These are phyloP conservation scores for Ellobius talpinus DNA, from an alignment of 2,113 vertebrate genomes.

Conservation along the genomic window DNA sequence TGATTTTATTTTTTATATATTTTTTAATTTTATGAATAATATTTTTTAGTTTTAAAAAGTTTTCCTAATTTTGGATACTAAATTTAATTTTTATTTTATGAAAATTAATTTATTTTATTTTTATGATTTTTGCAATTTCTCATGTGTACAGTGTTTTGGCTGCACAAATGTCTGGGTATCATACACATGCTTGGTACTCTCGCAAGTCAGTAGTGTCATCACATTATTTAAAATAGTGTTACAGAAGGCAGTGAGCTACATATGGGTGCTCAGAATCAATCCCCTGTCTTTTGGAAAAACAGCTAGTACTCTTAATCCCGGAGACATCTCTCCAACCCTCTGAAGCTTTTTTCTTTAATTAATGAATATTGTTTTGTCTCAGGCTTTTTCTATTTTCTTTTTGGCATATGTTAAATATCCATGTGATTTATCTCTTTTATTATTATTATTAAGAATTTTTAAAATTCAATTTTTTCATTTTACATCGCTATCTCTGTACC, in stretches of 20 bases:
- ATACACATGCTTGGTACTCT: background rate
- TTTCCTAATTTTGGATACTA: background rate
- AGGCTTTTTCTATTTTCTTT: background rate
- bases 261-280: background rate
- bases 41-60: background rate
- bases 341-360: background rate
- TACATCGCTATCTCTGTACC: too few relatives aligned
- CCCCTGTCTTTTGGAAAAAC: background rate
- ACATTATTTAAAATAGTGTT: background rate
- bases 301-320: background rate
- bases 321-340: background rate
- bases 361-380: conserved; percentile 5
- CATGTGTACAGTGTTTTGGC: too few relatives aligned
- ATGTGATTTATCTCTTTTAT: background rate
- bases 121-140: background rate
- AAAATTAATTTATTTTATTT: background rate
- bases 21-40: background rate
- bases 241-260: background rate
- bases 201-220: background rate
- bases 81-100: background rate
- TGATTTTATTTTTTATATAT: background rate
- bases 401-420: background rate
- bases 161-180: background rate
- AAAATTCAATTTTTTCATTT: too few relatives aligned
- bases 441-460: too few relatives aligned